These are phyloP conservation scores for Syngnathus floridae DNA, from an alignment of 2,113 vertebrate species.

Conservation along the genomic window DNA sequence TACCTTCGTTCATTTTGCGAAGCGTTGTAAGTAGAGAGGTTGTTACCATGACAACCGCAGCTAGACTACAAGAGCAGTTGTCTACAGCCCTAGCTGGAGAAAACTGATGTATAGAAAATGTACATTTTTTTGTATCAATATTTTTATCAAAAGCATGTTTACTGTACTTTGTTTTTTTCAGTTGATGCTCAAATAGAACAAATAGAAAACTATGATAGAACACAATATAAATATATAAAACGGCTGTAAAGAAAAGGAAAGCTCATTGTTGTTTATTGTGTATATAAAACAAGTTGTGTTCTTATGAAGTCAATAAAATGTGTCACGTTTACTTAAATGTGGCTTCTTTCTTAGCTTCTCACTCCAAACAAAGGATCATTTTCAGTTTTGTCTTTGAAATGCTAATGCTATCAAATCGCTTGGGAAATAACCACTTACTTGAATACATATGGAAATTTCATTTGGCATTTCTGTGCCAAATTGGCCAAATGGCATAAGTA, in stretches of 20 bases:
- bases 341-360: neutral
- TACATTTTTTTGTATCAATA: slow-evolving; percentile 76
- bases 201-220: neutral
- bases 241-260: neutral
- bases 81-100: slow-evolving; percentile 42
- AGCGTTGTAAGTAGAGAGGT: neutral
- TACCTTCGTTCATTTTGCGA: neutral
- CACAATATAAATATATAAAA: neutral
- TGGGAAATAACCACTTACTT: no score
- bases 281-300: neutral
- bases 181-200: slow-evolving; percentile 47
- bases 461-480: no score
- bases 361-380: neutral
- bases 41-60: neutral
- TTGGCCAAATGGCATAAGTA: no score
- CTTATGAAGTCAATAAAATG: neutral
- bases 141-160: slow-evolving; percentile 76
- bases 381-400: neutral
- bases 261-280: neutral
- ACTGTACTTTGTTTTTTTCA: slow-evolving; percentile 69
- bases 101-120: slow-evolving; percentile 70
- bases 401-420: no score
- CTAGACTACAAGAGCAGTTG: slow-evolving; percentile 1
- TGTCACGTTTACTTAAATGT: neutral
- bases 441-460: no score